Percentiles rank a stretch among this genome's conserved stretches.
Evolutionary conservation across 2,113 vertebrate species (phyloP).

Genomic region (Aegithalos caudatus): DNA sequence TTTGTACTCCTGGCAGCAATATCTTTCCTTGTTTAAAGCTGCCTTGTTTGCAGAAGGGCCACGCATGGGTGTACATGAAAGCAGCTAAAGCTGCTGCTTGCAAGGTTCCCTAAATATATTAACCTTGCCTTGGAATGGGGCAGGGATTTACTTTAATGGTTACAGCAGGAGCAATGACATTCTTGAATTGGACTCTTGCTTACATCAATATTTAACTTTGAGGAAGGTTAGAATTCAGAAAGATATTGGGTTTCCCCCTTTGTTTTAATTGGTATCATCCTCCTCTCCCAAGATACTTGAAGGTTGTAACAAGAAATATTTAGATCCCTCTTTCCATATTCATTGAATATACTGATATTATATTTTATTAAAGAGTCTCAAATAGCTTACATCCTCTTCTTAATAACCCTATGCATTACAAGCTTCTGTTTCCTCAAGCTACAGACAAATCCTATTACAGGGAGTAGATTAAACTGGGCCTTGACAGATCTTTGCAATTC

Average conservation of each 20-base stretch:
- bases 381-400: constrained; percentile 44
- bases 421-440: constrained; percentile 62
- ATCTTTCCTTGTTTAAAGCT: constrained; percentile 24
- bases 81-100: neutral
- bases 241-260: neutral
- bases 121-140: constrained; percentile 25
- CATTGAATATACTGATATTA: constrained; percentile 48
- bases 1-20: constrained; percentile 45
- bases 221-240: neutral
- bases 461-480: constrained; percentile 61
- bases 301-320: neutral
- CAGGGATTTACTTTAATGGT: constrained; percentile 19
- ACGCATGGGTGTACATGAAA: constrained; percentile 49
- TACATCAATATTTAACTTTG: constrained; percentile 54
- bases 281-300: neutral
- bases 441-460: constrained; percentile 64
- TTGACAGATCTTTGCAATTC: constrained; percentile 53
- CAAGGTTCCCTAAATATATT: constrained; percentile 9
- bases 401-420: constrained; percentile 59
- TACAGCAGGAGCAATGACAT: neutral
- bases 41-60: constrained; percentile 45
- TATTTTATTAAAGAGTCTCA: constrained; percentile 57
- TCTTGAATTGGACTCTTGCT: neutral
- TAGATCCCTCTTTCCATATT: constrained; percentile 36
- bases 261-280: constrained; percentile 19